A percentile compares a stretch with the other conserved stretches of the same genome.
These are phyloP conservation scores for Champsocephalus esox DNA, from an alignment of 2,797 vertebrate genomes.

Conservation along the genomic window DNA sequence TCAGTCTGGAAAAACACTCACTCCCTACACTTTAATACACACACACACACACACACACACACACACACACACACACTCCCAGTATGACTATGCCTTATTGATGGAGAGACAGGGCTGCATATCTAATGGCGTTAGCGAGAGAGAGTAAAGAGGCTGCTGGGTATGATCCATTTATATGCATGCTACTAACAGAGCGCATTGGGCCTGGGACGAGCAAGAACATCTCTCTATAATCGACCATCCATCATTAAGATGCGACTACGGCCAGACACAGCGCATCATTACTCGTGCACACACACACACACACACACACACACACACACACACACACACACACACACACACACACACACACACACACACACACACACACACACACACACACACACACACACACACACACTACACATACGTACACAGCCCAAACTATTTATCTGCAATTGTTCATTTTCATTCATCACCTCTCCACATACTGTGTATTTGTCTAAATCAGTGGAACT, in stretches of 20 bases:
- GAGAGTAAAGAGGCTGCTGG: slow-evolving; percentile 69
- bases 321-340: slow-evolving; percentile 6
- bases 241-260: slow-evolving; percentile 75
- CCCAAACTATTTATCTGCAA: slow-evolving; percentile 43
- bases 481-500: slow-evolving; percentile 35
- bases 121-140: slow-evolving; percentile 60
- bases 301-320: background rate
- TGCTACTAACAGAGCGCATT: slow-evolving; percentile 74
- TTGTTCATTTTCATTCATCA: slow-evolving; percentile 52
- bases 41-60: slow-evolving; percentile 7
- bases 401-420: slow-evolving; percentile 17
- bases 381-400: slow-evolving; percentile 5
- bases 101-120: slow-evolving; percentile 67
- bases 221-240: slow-evolving; percentile 73
- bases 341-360: background rate
- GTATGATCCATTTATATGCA: slow-evolving; percentile 77
- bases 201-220: slow-evolving; percentile 62
- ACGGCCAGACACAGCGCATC: slow-evolving; percentile 63
- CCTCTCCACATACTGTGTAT: slow-evolving; percentile 37
- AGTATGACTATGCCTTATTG: slow-evolving; percentile 65
- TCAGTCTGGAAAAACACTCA: slow-evolving; percentile 60
- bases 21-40: slow-evolving; percentile 10
- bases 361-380: slow-evolving; percentile 10
- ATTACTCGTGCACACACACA: slow-evolving; percentile 59
- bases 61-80: slow-evolving; percentile 42